Evolutionary conservation across 2,113 vertebrate species (phyloP).

Genomic region (Tragelaphus imberbis): DNA sequence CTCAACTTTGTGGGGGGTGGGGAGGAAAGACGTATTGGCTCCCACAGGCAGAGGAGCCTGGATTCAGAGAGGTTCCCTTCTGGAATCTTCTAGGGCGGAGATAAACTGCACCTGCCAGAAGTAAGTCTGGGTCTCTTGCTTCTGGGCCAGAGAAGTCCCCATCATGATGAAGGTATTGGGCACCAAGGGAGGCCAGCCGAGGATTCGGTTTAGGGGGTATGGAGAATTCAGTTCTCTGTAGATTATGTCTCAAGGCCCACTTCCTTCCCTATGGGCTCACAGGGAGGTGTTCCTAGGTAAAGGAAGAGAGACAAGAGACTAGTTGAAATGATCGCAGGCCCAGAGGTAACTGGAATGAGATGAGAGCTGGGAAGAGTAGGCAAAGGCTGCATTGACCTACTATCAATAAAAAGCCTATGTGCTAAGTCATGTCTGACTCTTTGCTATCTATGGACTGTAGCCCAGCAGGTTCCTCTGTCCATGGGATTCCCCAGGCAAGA

Average conservation of each 20-base stretch:
- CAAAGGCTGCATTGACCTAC: background rate
- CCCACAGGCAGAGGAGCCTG: background rate
- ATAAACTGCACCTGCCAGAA: background rate
- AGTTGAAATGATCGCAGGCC: background rate
- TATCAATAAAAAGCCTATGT: background rate
- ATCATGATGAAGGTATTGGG: background rate
- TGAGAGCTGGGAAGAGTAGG: background rate
- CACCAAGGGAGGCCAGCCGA: fast-evolving
- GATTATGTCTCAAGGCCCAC: background rate
- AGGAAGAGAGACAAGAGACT: background rate
- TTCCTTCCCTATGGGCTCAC: background rate
- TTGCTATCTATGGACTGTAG: background rate
- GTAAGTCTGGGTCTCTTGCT: background rate
- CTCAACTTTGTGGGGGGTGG: background rate
- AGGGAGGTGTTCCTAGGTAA: background rate
- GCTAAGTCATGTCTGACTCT: background rate
- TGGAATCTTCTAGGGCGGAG: background rate
- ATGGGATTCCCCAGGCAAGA: background rate
- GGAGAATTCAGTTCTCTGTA: background rate
- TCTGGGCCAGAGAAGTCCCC: background rate
- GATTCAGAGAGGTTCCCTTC: background rate
- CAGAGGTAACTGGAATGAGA: background rate
- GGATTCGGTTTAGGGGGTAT: background rate
- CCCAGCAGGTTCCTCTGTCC: background rate
- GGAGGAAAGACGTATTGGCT: background rate